Base-by-base conservation (phyloP, 2,797 vertebrate genomes). In the Falco novaeseelandiae region DNA sequence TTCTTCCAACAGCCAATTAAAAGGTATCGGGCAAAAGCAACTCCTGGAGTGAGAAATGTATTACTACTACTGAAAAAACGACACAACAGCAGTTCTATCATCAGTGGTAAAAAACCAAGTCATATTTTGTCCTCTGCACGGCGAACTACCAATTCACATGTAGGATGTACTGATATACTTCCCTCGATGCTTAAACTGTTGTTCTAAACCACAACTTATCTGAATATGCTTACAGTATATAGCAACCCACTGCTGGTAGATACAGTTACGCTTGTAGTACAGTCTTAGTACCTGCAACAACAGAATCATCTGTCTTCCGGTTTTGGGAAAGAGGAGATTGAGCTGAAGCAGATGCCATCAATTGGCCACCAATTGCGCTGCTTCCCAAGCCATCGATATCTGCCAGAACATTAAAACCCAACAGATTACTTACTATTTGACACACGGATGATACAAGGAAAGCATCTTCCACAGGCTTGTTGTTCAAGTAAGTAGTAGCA, bases 1-100 rank as follows among this genome's bases (percentile, higher is more conserved):
- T 99, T 99, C 97, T 99, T 99, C 99, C 99, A 99, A 96, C 99
- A 99, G 49, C 99, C 99, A 1, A 99, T 99, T 96, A 99, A 98
- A 97, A 99, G 98, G 92, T 99, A 99, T 84, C 99, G 99, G 7
- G 99, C 98, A 97, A 99, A 99, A 27, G 99, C 98, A 25, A 98
- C 97, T 59, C 99, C 99, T 99, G 61, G 44, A 90, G 91, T 10
- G 65, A 38, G 22, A 95, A 96, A 86, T 48, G 32, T 7, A 19
- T 26, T 26, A 48, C 29, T 92, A 27, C 40, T 51, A 46, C 62
- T 32, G 69, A 7, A 74, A 88, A 87, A 94, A 36, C 30, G 8
- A 86, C 27, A 79, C 3, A 61, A 74, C 29, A 57, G 40, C 16
- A 74, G 10, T 26, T 90, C 80, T 74, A 83, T 59, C 29, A 63